Evolutionary conservation across 2,888 invertebrate species (phyloP).

Genomic region (Leucophenga maculata): DNA sequence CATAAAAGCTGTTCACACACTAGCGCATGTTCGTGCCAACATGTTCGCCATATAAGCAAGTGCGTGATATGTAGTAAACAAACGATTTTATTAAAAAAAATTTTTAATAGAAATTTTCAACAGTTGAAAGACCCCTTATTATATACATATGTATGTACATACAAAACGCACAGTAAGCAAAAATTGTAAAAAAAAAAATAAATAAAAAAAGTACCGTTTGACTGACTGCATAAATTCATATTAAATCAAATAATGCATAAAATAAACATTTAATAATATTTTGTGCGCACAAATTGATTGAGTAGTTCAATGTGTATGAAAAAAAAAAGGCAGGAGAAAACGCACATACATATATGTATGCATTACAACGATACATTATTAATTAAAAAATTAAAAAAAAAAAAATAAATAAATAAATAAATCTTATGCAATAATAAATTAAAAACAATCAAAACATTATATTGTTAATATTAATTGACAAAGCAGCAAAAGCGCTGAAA

Average conservation of each 20-base stretch:
- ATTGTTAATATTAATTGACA: too few species aligned
- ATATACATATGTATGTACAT: too few species aligned
- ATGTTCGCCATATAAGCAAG: too few species aligned
- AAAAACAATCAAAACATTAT: too few species aligned
- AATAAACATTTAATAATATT: constrained; percentile 61
- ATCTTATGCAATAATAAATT: neutral
- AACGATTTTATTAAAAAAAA: too few species aligned
- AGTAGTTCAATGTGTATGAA: neutral
- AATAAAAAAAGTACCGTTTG: neutral
- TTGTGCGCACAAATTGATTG: constrained; percentile 7
- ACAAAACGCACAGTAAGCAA: too few species aligned
- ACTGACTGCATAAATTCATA: constrained; percentile 49
- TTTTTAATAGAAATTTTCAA: too few species aligned
- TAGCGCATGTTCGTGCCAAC: too few species aligned
- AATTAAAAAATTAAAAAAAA: neutral
- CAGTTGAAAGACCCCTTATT: too few species aligned
- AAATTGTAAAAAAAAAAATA: neutral
- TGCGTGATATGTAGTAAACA: too few species aligned
- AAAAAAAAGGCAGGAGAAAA: neutral
- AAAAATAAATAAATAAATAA: neutral
- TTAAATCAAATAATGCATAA: constrained; percentile 57
- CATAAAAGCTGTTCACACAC: too few species aligned
- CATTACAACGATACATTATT: neutral
- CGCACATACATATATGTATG: neutral
- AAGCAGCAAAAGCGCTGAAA: too few species aligned